phyloP scores from a whole-genome alignment of 2,113 vertebrate species.

The Marmota monax region DNA sequence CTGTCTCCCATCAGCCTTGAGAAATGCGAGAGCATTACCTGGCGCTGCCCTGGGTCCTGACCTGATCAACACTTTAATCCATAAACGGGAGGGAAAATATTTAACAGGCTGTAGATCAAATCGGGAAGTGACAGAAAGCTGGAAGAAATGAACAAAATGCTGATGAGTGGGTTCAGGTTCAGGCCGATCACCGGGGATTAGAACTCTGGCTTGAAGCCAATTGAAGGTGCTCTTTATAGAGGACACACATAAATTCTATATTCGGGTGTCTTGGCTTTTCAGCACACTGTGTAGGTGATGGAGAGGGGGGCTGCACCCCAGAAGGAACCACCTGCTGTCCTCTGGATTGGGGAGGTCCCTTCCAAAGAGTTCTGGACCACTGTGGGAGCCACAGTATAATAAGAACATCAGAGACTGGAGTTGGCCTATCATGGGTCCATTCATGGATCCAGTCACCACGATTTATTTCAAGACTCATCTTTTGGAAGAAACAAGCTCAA shows the following conservation, averaged over 20 bases:
- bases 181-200: conserved; percentile 53
- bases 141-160: conserved; percentile 63
- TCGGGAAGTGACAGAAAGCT: conserved; percentile 75
- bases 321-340: neutral
- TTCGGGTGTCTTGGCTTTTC: neutral
- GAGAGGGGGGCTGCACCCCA: neutral
- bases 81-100: conserved; percentile 68
- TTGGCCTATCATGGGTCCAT: neutral
- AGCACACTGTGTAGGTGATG: neutral
- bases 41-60: conserved; percentile 70
- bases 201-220: conserved; percentile 72
- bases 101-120: conserved; percentile 77
- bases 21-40: conserved; percentile 70
- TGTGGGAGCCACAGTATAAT: neutral
- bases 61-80: conserved; percentile 78
- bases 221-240: conserved; percentile 61
- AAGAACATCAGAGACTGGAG: neutral
- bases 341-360: neutral
- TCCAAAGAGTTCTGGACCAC: neutral
- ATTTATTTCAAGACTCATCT: conserved; percentile 34
- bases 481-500: neutral
- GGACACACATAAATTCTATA: conserved; percentile 12
- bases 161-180: conserved; percentile 54
- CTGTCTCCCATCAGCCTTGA: conserved; percentile 55
- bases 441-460: neutral